Base-by-base conservation (phyloP, 2,888 invertebrate genomes). In the Microctonus hyperodae region DNA sequence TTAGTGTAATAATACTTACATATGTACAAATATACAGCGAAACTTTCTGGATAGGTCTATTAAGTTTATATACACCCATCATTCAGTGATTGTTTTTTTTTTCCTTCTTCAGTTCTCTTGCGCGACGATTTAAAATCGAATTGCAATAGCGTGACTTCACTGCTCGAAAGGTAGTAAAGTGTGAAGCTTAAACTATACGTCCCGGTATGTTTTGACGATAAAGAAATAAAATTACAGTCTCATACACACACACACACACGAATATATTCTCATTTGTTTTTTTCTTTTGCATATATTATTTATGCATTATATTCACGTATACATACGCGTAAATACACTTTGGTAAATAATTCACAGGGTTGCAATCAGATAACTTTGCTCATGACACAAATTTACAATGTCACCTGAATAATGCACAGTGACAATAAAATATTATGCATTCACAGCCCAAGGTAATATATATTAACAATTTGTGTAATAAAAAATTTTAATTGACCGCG, bases 381-480 rank as follows among this genome's bases (percentile, higher is more conserved):
- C 70, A 69, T 67, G 69, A 70, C 69, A 69, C 59, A 69, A 73
- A 68, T 75, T 75, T 72, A 65, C 65, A 67, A 58, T 77, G 77
- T 75, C 74, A 75, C 72, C 70, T 56, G 67, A 59, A 61, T 71
- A 70, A 62, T 75, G 76, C 74, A 76, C 72, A 58, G 75, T 68
- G 57, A 68, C 73, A 67, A 75, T 74, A 72, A 76, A 77, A 72
- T 72, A 68, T 68, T 68, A 16, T 5, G 65, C 33, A 64, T 56
- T 64, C 55, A 37, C 22, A 22, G 48, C 23, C 25, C 25, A 20
- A 33, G 31, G 31, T 56, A 56, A 33, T 53, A 25, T 53, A 25
- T 25, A 28, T 53, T 25, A 25, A 33, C 51, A 51, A 51, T 51
- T 20, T 22, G n/a, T n/a, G n/a, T n/a, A n/a, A n/a, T n/a, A n/a